Percentiles rank a stretch among this genome's conserved stretches.
These are phyloP conservation scores for Brachyrhaphis roseni DNA, from an alignment of 2,797 vertebrate genomes.

Conservation along the genomic window DNA sequence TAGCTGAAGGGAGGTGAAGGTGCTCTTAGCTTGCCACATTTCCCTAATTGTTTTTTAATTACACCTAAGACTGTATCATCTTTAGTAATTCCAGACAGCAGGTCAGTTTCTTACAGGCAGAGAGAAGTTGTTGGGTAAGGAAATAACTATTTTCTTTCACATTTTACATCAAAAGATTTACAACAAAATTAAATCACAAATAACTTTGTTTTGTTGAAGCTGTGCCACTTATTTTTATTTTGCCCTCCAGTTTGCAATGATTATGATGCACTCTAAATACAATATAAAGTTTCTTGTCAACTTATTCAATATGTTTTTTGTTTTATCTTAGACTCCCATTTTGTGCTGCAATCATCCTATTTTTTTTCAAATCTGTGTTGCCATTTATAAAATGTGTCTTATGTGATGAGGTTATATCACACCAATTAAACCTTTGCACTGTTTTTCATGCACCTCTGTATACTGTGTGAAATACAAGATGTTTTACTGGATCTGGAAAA, in stretches of 20 bases:
- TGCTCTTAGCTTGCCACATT: conserved; percentile 83
- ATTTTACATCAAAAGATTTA: neutral
- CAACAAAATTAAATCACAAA: neutral
- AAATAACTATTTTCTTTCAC: neutral
- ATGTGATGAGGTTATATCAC: neutral
- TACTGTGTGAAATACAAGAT: neutral
- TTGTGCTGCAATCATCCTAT: neutral
- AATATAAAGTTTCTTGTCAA: neutral
- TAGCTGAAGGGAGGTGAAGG: conserved; percentile 79
- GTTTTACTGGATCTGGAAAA: neutral
- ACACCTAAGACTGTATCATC: conserved; percentile 86
- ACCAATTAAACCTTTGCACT: neutral
- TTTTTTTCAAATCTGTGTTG: neutral
- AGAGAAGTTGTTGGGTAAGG: conserved; percentile 39
- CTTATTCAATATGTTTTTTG: neutral
- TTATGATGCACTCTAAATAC: neutral
- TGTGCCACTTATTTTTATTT: neutral
- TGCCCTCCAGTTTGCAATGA: neutral
- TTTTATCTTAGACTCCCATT: neutral
- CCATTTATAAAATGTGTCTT: neutral
- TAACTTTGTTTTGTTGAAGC: neutral
- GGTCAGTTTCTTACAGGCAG: conserved; percentile 83
- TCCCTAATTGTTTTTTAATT: conserved; percentile 91
- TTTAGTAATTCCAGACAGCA: conserved; percentile 86
- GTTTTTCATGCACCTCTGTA: neutral